Evolutionary conservation across 2,888 invertebrate species (phyloP), one percentile per base, ranked within the genome.

Genomic region (Dicycla oo): DNA sequence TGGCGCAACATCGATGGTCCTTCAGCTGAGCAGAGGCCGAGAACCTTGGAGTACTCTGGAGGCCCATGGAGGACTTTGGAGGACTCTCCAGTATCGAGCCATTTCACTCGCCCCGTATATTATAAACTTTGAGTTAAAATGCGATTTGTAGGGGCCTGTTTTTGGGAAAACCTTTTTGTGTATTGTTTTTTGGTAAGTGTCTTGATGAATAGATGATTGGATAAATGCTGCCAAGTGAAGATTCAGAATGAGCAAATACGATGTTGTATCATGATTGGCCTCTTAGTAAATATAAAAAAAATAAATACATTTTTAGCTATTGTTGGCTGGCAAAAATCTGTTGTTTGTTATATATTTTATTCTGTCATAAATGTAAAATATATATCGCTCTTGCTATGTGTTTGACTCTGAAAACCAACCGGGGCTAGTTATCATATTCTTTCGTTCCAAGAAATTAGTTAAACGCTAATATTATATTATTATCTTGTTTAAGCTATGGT

Each of bases 71-170:
- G 80, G 68, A 71, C 62, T 54, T 43, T 71, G 34, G 20, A 85
- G 82, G 43, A 61, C 86, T 67, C 84, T 83, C 60, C 66, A 62
- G 67, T 74, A 45, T 71, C 57, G 58, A 84, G 76, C 80, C 84
- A 86, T 86, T 85, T 85, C 82, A 75, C 64, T 67, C 65, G 18
- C 64, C 45, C n/a, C 71, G 75, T 84, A 77, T 86, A 86, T 85
- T 86, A 86, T 84, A 84, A 86, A 86, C 72, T 81, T 53, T 57
- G 70, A 30, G 45, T 40, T 63, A 69, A 60, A 65, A 79, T 54
- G 69, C 45, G 58, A 45, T 67, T 56, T 51, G 53, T 23, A 34
- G n/a, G 47, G 18, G n/a, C 10, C 20, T 47, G 26, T 58, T 63
- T 64, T 60, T 54, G 3, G 1, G 26, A 5, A 54, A 45, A 18